These are phyloP conservation scores for Malaclemys terrapin DNA, from an alignment of 2,113 vertebrate genomes.

Conservation along the genomic window DNA sequence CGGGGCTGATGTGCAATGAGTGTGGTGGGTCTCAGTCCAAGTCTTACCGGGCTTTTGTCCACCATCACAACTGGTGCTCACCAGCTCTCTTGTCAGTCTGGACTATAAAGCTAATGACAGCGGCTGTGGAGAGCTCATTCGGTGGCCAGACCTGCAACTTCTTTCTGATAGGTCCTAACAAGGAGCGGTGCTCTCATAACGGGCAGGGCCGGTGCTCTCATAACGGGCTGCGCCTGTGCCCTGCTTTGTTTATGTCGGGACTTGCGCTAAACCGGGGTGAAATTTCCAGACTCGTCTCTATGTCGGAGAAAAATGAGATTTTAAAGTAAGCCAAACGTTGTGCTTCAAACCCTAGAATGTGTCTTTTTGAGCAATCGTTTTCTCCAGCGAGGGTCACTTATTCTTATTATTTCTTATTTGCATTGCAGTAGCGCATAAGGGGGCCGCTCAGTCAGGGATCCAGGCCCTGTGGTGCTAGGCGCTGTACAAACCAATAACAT, in stretches of 20 bases:
- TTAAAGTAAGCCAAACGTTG: not conserved
- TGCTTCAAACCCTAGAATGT: not conserved
- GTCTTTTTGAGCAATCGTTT: not conserved
- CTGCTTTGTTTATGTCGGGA: no score
- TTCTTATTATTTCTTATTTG: not conserved
- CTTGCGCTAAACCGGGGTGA: not conserved
- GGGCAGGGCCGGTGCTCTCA: no score
- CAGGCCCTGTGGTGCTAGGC: no score
- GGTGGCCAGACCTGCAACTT: not conserved
- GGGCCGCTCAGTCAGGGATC: not conserved
- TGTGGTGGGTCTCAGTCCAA: no score
- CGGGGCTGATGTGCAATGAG: not conserved
- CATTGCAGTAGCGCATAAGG: not conserved
- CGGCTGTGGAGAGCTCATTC: not conserved
- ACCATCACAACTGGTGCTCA: no score
- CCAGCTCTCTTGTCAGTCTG: not conserved
- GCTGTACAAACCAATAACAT: no score
- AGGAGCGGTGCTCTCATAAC: no score
- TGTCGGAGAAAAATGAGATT: not conserved
- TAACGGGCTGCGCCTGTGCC: no score
- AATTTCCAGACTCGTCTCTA: not conserved
- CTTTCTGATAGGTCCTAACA: not conserved
- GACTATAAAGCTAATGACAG: not conserved
- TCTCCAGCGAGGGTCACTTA: not conserved
- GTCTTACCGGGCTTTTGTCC: no score